These are phyloP conservation scores for Sinohyriopsis cumingii DNA, from an alignment of 2,888 invertebrate species.

Conservation along the genomic window DNA sequence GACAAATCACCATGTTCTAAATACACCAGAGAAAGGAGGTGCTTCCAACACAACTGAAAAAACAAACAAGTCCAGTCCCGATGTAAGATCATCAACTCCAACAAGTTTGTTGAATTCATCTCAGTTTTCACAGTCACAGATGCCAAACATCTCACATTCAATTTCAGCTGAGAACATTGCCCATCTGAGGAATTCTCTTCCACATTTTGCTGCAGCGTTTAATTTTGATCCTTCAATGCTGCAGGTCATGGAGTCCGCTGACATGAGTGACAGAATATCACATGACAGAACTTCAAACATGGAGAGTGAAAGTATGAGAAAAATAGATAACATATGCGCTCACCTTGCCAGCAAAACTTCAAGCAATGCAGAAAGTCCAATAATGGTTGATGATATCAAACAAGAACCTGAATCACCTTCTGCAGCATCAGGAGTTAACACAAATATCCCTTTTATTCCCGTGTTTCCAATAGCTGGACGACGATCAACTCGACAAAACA, in stretches of 20 bases:
- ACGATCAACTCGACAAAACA: background rate
- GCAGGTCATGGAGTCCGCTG: background rate
- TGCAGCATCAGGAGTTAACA: conserved; percentile 5
- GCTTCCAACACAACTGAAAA: background rate
- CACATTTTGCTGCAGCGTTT: conserved; percentile 6
- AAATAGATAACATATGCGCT: conserved; percentile 54
- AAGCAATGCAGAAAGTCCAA: conserved; percentile 9
- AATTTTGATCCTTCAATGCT: background rate
- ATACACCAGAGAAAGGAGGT: conserved; percentile 8
- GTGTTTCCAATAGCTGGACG: conserved; percentile 7
- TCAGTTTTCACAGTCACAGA: background rate
- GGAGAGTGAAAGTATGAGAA: conserved; percentile 36
- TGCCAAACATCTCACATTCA: conserved; percentile 3
- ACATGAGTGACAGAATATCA: conserved; percentile 19
- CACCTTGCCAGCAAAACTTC: conserved; percentile 41
- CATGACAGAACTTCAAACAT: conserved; percentile 9
- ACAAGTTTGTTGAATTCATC: no score
- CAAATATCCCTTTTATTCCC: conserved; percentile 9
- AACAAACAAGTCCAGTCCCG: no score
- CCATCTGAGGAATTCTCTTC: conserved; percentile 6
- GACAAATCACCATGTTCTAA: conserved; percentile 52
- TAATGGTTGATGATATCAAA: conserved; percentile 17
- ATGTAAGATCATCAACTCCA: no score
- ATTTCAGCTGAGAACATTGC: background rate
- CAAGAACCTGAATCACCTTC: conserved; percentile 36